Evolutionary conservation across 1,140 invertebrate species (phyloP), one percentile per base, ranked within the genome.

Genomic region (Drosophila murphyi): DNA sequence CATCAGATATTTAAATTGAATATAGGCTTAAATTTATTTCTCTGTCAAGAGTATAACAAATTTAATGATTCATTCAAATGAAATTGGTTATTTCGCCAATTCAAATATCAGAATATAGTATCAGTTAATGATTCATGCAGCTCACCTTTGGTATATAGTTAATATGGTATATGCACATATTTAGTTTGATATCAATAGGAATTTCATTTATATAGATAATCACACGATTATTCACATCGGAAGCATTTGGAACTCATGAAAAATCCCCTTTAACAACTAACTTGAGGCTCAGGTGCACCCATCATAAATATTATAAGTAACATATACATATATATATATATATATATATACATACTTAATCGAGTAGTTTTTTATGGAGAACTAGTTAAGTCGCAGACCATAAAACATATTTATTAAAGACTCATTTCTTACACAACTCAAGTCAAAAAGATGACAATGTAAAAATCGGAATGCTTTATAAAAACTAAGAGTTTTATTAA

Each of bases 401-500:
- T 43, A 43, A 77, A 78, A 71, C 69, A 51, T 65, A 67, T 86
- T 79, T 82, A 82, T 70, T 80, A 61, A 88, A 88, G 82, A 77
- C 82, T 83, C 76, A 83, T 74, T 80, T 82, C 83, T 87, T 88
- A 70, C 83, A 83, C 82, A 87, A 88, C 51, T 32, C 43, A 56
- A 47, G 29, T 51, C 5, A 29, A 69, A 10, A 32, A 48, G 51
- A 35, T 69, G 62, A 45, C 61, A 55, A 67, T 75, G 75, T 76
- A 63, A 55, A 55, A 56, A 43, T 35, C 47, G 74, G 59, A 69
- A 69, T 72, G 61, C 69, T 56, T 80, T 57, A 74, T 77, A 80
- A 80, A 80, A 47, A 80, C 73, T 73, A 81, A 59, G 12, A 48
- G 28, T 48, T 48, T 35, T 20, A 35, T 12, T 28, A 28, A 3